Evolutionary conservation across 2,888 invertebrate genomes (phyloP), one percentile per base, ranked within the genome.

Genomic region (Torymus aiolomorphi): DNA sequence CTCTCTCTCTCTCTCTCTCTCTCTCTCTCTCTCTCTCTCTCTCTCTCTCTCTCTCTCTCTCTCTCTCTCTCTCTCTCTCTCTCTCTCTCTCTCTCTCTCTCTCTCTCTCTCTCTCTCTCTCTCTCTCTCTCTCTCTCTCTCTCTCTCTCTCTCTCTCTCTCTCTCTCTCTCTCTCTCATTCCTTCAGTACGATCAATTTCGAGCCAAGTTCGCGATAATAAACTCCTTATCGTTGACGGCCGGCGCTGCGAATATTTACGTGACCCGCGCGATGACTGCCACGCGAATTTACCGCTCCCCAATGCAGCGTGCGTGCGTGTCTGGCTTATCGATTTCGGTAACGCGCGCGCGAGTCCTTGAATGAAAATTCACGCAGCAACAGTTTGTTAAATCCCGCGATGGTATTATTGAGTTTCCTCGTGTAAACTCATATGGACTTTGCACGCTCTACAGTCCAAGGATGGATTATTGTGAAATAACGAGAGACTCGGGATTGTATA

Each of bases 171-270:
- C 42, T 42, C 8, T 42, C 42, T 42, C 1, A 42, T 42, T 42
- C 42, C 5, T 42, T 42, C 42, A 10, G 8, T 8, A 5, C 42
- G 42, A 51, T 42, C 59, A 66, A 65, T 66, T 66, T 74, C 61
- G 31, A 2, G 8, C 3, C 51, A 16, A 13, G 42, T 42, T 42
- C 42, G 8, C 52, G 18, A 54, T 54, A 54, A 72, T 54, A 52
- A 54, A 54, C 31, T 54, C 12, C 72, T 62, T 62, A 72, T 72
- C 72, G n/a, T 31, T 42, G 42, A 42, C 49, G 49, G 16, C 62
- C 54, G 20, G 20, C n/a, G 56, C 10, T 49, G 16, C 49, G 70
- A 65, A 74, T 76, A 56, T 76, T 76, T 76, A 76, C 76, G 61
- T 76, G 67, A 76, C 70, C 70, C n/a, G 20, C 42, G 42, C 42